These are phyloP conservation scores for Oryzias curvinotus DNA, from an alignment of 2,113 vertebrate genomes.

Conservation along the genomic window DNA sequence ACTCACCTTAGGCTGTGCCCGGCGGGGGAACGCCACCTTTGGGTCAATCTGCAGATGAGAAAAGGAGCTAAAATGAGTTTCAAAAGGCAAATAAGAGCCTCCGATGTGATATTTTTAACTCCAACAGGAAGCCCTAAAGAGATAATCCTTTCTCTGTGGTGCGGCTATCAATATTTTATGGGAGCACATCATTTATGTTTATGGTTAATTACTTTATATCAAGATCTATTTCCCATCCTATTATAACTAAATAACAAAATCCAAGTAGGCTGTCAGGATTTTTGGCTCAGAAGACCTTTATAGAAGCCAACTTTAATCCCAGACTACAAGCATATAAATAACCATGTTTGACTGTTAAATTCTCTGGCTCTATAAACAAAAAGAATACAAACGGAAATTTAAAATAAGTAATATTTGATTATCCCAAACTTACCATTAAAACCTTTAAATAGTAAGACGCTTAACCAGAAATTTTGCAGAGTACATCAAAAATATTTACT, in stretches of 20 bases:
- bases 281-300: neutral
- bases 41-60: constrained; percentile 87
- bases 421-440: neutral
- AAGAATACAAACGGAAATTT: neutral
- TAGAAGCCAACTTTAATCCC: neutral
- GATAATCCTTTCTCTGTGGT: neutral
- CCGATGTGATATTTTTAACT: neutral
- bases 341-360: neutral
- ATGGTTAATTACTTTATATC: constrained; percentile 4
- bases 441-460: neutral
- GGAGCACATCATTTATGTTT: neutral
- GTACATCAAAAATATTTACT: constrained; percentile 33
- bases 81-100: neutral
- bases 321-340: neutral
- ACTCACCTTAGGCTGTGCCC: constrained; percentile 95
- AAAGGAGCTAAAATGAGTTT: constrained; percentile 17
- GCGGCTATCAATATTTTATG: constrained; percentile 1
- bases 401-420: neutral
- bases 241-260: constrained; percentile 9
- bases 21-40: constrained; percentile 93
- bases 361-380: neutral
- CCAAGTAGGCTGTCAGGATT: too few relatives aligned
- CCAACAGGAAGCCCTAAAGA: neutral
- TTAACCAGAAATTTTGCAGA: constrained; percentile 5
- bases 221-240: constrained; percentile 6